These are phyloP conservation scores for Galeopsomyia nigrocyanea DNA, from an alignment of 2,888 invertebrate genomes.

Conservation along the genomic window DNA sequence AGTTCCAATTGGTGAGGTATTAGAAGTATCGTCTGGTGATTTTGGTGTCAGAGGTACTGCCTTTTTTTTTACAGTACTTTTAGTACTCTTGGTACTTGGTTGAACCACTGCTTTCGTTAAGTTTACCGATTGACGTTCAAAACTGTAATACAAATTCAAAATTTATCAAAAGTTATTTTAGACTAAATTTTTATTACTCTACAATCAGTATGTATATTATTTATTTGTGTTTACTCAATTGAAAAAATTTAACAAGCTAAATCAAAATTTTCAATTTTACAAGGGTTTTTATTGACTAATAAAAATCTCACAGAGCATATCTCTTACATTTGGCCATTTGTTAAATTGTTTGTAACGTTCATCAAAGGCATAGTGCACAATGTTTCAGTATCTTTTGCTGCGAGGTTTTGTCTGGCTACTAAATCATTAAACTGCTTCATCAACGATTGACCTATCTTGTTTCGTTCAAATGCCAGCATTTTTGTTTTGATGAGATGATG, in stretches of 20 bases:
- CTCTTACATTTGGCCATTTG: conserved; percentile 12
- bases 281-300: no score
- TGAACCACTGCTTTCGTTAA: no score
- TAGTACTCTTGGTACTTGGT: no score
- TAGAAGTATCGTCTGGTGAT: conserved; percentile 7
- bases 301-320: background rate
- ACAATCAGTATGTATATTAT: no score
- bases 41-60: background rate
- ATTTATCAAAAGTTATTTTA: no score
- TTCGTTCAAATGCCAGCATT: conserved; percentile 19
- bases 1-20: conserved; percentile 28
- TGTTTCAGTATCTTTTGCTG: background rate
- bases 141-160: no score
- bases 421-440: conserved; percentile 22
- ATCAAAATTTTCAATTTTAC: no score
- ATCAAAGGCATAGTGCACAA: conserved; percentile 10
- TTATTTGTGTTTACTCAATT: no score
- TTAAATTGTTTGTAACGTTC: conserved; percentile 1
- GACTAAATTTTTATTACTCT: no score
- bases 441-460: conserved; percentile 21
- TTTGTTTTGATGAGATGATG: conserved; percentile 45
- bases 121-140: no score
- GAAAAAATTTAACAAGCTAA: no score
- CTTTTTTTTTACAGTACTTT: no score
- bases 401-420: conserved; percentile 3